Conservation (phyloP, 1,140 invertebrate genomes). For the Calephelis virginiensis region DNA sequence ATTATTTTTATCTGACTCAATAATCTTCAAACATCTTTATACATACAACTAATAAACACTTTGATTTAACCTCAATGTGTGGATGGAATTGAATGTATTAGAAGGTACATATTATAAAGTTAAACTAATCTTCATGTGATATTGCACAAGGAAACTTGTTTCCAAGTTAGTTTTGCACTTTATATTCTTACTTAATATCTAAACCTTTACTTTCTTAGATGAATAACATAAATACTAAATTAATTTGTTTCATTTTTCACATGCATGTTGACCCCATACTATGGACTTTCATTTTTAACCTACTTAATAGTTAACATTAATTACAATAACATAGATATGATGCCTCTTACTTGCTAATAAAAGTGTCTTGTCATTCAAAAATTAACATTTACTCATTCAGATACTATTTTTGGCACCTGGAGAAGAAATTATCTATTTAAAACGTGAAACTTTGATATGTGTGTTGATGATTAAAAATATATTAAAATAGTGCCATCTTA, state of each 20-base stretch:
- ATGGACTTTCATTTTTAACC: not conserved
- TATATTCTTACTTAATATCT: conserved; percentile 14
- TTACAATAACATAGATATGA: conserved; percentile 10
- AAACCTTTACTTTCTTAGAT: not conserved
- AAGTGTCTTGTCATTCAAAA: not conserved
- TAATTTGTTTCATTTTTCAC: conserved; percentile 13
- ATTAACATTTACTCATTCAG: conserved; percentile 1
- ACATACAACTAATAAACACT: not conserved
- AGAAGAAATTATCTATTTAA: not conserved
- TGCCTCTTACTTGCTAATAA: conserved; percentile 7
- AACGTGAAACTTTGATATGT: not conserved
- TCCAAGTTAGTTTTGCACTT: conserved; percentile 31
- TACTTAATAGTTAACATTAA: not conserved
- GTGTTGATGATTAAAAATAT: not conserved
- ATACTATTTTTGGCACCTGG: conserved; percentile 11
- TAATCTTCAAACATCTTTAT: not conserved
- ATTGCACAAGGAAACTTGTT: conserved; percentile 40
- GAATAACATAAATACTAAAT: conserved; percentile 3
- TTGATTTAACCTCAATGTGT: not conserved
- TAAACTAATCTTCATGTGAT: conserved; percentile 22
- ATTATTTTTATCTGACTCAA: conserved; percentile 4
- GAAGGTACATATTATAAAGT: not conserved
- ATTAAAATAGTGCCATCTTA: too few species aligned
- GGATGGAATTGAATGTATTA: conserved; percentile 12
- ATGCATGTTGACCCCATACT: conserved; percentile 2